Base-by-base conservation (phyloP, 2,113 vertebrate genomes). In the Rynchops niger region DNA sequence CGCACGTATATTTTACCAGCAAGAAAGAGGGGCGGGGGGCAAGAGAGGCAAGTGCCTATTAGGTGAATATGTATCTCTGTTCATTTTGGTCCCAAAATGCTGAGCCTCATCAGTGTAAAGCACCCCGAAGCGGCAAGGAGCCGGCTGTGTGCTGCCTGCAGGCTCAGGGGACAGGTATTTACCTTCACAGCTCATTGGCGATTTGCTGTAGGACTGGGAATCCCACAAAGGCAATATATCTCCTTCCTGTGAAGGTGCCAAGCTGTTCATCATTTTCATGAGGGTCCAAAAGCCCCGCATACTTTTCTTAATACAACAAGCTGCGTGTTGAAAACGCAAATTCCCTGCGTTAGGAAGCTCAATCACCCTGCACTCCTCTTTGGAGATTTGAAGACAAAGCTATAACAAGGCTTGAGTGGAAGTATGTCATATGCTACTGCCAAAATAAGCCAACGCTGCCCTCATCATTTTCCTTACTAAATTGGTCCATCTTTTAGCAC, bases 171-270 rank as follows among this genome's bases (percentile, higher is more conserved):
- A 50, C 49, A 52, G 84, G 59, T 77, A 66, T 47, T 83, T 71
- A 58, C 90, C 87, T 95, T 83, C 86, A 93, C 90, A 94, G 79
- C 85, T 80, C 90, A 55, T 40, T 80, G 79, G 71, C 78, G 71
- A 38, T 2, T 36, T 65, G 62, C 58, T 91, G 52, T 29, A 86
- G 62, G 22, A 53, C 27, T 15, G 15, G 4, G 36, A 52, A 52
- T 27, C 78, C 67, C 62, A 42, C 61, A 59, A 32, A 82, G 53
- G 58, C 87, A 66, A 20, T 6, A 3, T 6, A 2, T 70, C 95
- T 81, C 88, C 88, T 80, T 81, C 85, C 92, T 63, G n/a, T n/a
- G 71, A 85, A 96, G 84, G 73, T 87, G 90, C 71, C 93, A 86
- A 79, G 71, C 87, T 3, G 2, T 92, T 70, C 79, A 73, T 88